Evolutionary conservation across 2,113 vertebrate genomes (phyloP).

Genomic region (Lonchura striata): DNA sequence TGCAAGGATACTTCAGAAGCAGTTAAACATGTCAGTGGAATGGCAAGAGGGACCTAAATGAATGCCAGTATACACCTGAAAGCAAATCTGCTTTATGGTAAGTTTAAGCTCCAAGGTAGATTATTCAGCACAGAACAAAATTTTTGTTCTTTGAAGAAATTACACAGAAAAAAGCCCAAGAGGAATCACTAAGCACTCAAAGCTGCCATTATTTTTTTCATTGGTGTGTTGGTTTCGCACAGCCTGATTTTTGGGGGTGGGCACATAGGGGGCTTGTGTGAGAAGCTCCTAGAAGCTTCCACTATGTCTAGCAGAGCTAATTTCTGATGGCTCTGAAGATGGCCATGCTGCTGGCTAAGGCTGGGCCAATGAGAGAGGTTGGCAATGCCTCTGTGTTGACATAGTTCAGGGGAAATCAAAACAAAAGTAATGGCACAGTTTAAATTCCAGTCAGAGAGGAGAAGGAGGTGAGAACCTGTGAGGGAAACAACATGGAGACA

Average conservation of each 20-base stretch:
- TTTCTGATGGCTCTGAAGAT: background rate
- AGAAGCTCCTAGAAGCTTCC: background rate
- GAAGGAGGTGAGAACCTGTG: too few species aligned
- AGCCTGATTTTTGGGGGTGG: background rate
- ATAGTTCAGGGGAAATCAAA: background rate
- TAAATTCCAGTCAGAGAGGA: background rate
- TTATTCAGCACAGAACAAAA: background rate
- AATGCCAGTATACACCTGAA: background rate
- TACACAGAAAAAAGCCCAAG: background rate
- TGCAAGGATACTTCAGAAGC: background rate
- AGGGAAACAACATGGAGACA: background rate
- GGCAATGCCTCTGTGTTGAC: background rate
- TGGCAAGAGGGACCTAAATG: background rate
- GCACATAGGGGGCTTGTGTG: background rate
- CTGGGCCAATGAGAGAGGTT: background rate
- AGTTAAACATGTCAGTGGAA: background rate
- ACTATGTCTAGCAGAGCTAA: background rate
- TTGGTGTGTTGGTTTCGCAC: background rate
- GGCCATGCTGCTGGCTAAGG: background rate
- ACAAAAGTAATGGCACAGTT: background rate
- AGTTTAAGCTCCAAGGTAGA: background rate
- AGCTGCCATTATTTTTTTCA: background rate
- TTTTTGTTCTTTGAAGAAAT: background rate
- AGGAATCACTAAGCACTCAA: background rate
- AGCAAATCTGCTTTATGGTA: background rate